Conservation (phyloP, 1,140 invertebrate species). For the Alviniconcha marisindica region DNA sequence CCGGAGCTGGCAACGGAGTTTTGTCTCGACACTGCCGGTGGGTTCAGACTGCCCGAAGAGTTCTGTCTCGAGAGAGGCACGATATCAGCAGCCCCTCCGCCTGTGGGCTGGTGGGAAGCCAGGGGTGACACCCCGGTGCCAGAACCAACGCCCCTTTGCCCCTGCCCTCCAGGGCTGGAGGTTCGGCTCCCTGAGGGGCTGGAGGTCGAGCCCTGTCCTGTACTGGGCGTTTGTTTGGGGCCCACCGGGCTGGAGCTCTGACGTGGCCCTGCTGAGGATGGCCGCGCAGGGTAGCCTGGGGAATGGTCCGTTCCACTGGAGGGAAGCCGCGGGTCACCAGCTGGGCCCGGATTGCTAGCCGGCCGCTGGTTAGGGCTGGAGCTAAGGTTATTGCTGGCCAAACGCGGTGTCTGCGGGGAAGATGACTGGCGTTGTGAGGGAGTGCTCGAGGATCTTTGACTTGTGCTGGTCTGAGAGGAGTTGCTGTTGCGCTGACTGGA, state of each 20-base stretch:
- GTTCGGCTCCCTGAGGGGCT: slow-evolving; percentile 22
- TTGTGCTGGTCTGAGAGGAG: neutral
- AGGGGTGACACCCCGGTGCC: neutral
- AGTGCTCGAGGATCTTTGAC: neutral
- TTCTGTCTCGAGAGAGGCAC: slow-evolving; percentile 18
- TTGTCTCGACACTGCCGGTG: neutral
- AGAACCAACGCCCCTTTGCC: neutral
- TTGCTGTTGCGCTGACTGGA: slow-evolving; percentile 10
- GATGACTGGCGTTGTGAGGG: slow-evolving; percentile 16
- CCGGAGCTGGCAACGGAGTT: neutral
- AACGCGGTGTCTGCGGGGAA: slow-evolving; percentile 18
- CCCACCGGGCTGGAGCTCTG: slow-evolving; percentile 28
- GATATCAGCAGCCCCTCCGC: neutral
- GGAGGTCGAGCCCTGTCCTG: neutral
- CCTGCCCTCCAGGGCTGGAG: neutral
- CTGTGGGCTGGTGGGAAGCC: neutral
- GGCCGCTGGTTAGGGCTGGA: slow-evolving; percentile 34
- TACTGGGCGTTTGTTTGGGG: neutral
- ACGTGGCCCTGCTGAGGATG: slow-evolving; percentile 29
- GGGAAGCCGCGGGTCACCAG: neutral
- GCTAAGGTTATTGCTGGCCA: neutral
- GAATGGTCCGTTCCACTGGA: slow-evolving; percentile 6
- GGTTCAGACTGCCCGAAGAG: slow-evolving; percentile 15
- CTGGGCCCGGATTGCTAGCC: slow-evolving; percentile 21
- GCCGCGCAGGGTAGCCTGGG: slow-evolving; percentile 32